Base-by-base conservation (phyloP, 2,797 vertebrate genomes). In the Sylvia borin region DNA sequence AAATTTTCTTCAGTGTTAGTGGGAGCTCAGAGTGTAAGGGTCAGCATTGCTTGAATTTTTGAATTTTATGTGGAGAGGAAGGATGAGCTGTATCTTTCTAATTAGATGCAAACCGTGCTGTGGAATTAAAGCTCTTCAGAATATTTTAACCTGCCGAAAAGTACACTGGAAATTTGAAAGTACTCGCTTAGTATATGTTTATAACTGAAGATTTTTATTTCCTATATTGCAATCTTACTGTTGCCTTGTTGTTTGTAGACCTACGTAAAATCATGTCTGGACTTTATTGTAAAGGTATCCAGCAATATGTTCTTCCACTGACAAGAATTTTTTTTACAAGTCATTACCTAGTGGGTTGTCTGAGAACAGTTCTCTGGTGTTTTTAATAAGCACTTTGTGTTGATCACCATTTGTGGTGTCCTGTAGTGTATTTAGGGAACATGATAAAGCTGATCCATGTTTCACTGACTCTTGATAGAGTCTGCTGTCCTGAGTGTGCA, bases 51-150 rank as follows among this genome's bases (percentile, higher is more conserved):
- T 6, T 71, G 61, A 68, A 32, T 17, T 45, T 38, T 38, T 48
- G 6, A 26, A 11, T 82, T 73, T 51, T 89, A 18, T 19, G 9
- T 13, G 32, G 29, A 13, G 51, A 42, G 57, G 29, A 75, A 71
- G 29, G 0, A 2, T 45, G 26, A 40, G 7, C 21, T 70, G 4
- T 82, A 2, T 50, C 18, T 90, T 57, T 68, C 27, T 55, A 55
- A n/a, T 43, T 32, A 13, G 34, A 11, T 40, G 11, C 16, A 65
- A 47, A 38, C 14, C 0, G 0, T 55, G 14, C 31, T 70, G 65
- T 5, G 9, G 50, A 57, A 40, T 75, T 78, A 42, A 82, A 87
- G 34, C 25, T 57, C 32, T 89, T 74, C 6, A 53, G 10, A 60
- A 26, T 61, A 51, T 38, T 90, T 54, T 22, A 53, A 73, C 27